phyloP scores from a whole-genome alignment of 2,797 vertebrate genomes.

The Pantherophis vulpinus region DNA sequence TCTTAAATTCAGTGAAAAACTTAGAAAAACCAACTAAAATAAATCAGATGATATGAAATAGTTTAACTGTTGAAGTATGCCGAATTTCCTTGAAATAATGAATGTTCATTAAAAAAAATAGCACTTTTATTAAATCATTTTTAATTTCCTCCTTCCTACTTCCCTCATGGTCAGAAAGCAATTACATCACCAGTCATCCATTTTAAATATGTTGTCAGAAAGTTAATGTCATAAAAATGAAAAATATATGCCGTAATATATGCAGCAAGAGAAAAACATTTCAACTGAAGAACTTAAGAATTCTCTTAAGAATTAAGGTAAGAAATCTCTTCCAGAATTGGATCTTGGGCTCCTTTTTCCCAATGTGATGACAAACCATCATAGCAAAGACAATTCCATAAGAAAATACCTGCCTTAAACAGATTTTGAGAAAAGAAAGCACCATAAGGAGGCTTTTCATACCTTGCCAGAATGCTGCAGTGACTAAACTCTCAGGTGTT shows the following conservation, averaged over 20 bases:
- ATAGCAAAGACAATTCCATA: neutral
- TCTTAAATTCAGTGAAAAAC: neutral
- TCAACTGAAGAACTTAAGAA: neutral
- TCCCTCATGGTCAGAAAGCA: neutral
- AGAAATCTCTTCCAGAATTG: neutral
- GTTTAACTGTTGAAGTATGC: conserved; percentile 17
- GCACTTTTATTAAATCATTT: conserved; percentile 7
- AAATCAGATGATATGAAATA: conserved; percentile 19
- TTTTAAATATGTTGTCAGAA: neutral
- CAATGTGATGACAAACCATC: neutral
- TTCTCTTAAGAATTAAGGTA: neutral
- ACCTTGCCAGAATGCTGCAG: neutral
- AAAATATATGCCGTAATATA: neutral
- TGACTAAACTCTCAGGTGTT: neutral
- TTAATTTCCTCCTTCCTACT: neutral
- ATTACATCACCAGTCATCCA: neutral
- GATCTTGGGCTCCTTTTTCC: neutral
- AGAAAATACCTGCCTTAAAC: neutral
- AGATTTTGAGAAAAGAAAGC: neutral
- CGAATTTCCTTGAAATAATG: conserved; percentile 13
- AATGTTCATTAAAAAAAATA: neutral
- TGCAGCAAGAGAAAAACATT: neutral
- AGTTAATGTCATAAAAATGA: neutral
- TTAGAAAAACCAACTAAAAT: conserved; percentile 9
- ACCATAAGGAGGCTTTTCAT: neutral